phyloP scores from a whole-genome alignment of 2,888 invertebrate species.

The Papilio protenor region DNA sequence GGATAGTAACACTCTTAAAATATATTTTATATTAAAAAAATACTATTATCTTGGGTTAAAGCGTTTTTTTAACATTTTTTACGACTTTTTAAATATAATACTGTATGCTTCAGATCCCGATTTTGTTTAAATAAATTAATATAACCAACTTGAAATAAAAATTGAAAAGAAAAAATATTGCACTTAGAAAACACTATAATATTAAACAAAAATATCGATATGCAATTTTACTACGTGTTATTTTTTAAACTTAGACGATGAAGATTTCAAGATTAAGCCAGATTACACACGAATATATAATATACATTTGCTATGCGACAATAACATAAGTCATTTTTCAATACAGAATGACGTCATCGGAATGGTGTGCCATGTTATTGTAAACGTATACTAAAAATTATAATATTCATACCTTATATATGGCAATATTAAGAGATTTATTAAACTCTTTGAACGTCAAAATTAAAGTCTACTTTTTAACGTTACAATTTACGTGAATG shows the following conservation, averaged over 20 bases:
- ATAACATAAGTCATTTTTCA: not conserved
- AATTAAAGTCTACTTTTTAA: not conserved
- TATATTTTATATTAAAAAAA: conserved; percentile 68
- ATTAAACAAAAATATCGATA: conserved; percentile 42
- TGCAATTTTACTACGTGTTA: conserved; percentile 41
- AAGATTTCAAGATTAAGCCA: conserved; percentile 26
- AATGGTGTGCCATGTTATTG: not conserved
- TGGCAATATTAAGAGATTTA: conserved; percentile 1
- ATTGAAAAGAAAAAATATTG: conserved; percentile 28
- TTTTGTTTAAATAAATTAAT: conserved; percentile 45
- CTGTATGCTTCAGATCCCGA: conserved; percentile 62
- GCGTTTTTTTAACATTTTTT: conserved; percentile 56
- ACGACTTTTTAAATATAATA: conserved; percentile 62
- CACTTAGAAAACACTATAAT: conserved; percentile 25
- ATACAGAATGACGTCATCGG: not conserved
- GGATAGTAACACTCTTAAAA: conserved; percentile 54
- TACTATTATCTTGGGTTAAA: conserved; percentile 68
- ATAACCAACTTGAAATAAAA: not conserved
- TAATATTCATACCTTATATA: not conserved
- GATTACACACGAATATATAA: conserved; percentile 13
- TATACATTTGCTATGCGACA: conserved; percentile 30
- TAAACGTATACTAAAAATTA: not conserved
- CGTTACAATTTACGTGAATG: conserved; percentile 3
- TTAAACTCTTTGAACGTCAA: not conserved
- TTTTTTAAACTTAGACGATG: conserved; percentile 31